Percentiles rank a stretch among this genome's conserved stretches.
Evolutionary conservation across 1,140 invertebrate genomes (phyloP).

Genomic region (Drosophila littoralis): DNA sequence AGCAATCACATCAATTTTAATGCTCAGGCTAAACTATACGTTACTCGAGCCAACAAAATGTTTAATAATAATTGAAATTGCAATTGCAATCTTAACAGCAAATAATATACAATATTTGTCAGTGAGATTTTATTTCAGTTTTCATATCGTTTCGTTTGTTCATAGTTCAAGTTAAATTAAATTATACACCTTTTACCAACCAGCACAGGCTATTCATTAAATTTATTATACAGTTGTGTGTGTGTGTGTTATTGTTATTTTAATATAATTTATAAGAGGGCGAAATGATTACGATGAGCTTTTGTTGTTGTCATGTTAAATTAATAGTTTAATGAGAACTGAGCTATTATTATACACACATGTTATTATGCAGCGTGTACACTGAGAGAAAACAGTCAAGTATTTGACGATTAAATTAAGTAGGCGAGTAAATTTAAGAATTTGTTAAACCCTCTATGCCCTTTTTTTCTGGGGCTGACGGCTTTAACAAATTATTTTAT

Average conservation of each 20-base stretch:
- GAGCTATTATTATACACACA: constrained; percentile 10
- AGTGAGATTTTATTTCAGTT: constrained; percentile 13
- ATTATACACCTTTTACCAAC: constrained; percentile 35
- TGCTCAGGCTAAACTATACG: background rate
- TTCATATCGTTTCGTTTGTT: constrained; percentile 16
- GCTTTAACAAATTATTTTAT: no score
- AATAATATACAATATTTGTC: background rate
- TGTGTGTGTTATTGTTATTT: constrained; percentile 51
- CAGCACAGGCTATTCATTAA: constrained; percentile 6
- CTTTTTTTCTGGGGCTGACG: no score
- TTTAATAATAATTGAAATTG: constrained; percentile 24
- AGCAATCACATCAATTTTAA: background rate
- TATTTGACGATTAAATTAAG: no score
- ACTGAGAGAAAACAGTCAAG: background rate
- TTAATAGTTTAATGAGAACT: constrained; percentile 63
- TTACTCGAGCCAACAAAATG: background rate
- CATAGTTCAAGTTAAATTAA: constrained; percentile 23
- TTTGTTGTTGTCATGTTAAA: constrained; percentile 53
- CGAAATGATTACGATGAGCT: constrained; percentile 46
- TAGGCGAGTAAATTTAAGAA: no score
- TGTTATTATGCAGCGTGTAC: background rate
- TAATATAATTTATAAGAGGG: constrained; percentile 51
- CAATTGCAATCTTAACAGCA: constrained; percentile 13
- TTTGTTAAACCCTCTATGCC: no score
- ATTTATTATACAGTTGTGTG: constrained; percentile 23